A percentile compares a stretch with the other conserved stretches of the same genome.
phyloP scores from a whole-genome alignment of 2,888 invertebrate genomes.

The Cerceris ruficornis region DNA sequence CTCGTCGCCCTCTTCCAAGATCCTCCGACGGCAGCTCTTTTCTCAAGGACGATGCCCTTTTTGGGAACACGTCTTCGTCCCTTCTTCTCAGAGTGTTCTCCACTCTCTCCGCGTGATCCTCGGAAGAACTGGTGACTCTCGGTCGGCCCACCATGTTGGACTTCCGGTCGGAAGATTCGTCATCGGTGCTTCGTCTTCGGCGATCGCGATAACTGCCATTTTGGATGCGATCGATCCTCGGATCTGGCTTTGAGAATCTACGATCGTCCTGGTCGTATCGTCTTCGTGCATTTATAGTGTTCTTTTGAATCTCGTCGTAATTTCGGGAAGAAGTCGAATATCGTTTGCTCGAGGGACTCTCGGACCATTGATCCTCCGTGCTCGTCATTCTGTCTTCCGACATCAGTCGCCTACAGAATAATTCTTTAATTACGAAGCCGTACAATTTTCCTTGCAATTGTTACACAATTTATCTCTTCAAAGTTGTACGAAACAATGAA shows the following conservation, averaged over 20 bases:
- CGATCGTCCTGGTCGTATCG: constrained; percentile 59
- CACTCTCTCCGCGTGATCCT: constrained; percentile 69
- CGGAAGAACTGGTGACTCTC: constrained; percentile 76
- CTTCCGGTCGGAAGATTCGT: constrained; percentile 69
- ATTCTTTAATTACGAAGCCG: not conserved
- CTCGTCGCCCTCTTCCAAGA: constrained; percentile 48
- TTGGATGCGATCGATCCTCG: constrained; percentile 49
- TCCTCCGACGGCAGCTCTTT: constrained; percentile 46
- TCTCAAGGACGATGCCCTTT: constrained; percentile 50
- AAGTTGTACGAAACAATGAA: not conserved
- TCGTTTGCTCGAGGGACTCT: constrained; percentile 64
- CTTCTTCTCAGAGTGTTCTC: constrained; percentile 38
- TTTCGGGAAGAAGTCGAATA: constrained; percentile 62
- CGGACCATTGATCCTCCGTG: constrained; percentile 74
- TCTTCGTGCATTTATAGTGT: constrained; percentile 58
- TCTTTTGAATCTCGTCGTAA: constrained; percentile 66
- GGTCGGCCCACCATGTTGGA: constrained; percentile 54
- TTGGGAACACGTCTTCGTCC: constrained; percentile 21
- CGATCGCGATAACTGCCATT: constrained; percentile 57
- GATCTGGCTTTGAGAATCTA: constrained; percentile 42
- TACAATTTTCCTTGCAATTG: not conserved
- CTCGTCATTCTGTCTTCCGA: constrained; percentile 76
- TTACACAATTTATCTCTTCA: no score
- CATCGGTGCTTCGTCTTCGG: constrained; percentile 73
- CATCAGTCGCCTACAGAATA: constrained; percentile 66